Conservation (phyloP, 2,113 vertebrate genomes). For the Takifugu flavidus region DNA sequence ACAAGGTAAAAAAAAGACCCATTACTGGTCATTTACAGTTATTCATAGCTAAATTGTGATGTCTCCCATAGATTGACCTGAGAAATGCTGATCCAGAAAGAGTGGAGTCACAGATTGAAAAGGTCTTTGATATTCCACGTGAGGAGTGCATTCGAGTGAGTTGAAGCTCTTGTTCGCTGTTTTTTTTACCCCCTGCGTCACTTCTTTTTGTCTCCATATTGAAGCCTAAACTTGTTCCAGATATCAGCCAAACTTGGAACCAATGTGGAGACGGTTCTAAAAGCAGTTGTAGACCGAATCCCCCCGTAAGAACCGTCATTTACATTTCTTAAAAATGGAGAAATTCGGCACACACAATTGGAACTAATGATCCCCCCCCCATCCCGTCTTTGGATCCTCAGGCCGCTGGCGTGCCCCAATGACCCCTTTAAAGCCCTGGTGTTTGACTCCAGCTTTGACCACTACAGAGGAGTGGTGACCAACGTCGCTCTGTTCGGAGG, state of each 20-base stretch:
- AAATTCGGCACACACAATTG: not conserved
- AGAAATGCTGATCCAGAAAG: constrained; percentile 92
- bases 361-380: too few species aligned
- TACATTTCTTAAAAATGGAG: not conserved
- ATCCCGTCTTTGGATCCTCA: constrained; percentile 42
- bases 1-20: constrained; percentile 81
- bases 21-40: not conserved
- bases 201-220: not conserved
- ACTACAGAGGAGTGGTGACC: constrained; percentile 90
- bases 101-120: constrained; percentile 92
- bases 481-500: constrained; percentile 89
- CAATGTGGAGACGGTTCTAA: constrained; percentile 86
- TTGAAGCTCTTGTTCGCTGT: not conserved
- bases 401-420: constrained; percentile 71
- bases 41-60: not conserved
- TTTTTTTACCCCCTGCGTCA: not conserved
- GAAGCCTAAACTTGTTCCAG: constrained; percentile 64
- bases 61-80: constrained; percentile 85
- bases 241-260: constrained; percentile 95
- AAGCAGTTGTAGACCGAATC: constrained; percentile 85
- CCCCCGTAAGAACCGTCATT: constrained; percentile 82
- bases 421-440: constrained; percentile 88
- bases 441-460: constrained; percentile 94
- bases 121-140: constrained; percentile 89
- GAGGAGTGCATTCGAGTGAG: constrained; percentile 88